Percentiles rank a stretch among this genome's conserved stretches.
Conservation (phyloP, 2,797 vertebrate genomes). For the Pseudocheirus occidentalis region DNA sequence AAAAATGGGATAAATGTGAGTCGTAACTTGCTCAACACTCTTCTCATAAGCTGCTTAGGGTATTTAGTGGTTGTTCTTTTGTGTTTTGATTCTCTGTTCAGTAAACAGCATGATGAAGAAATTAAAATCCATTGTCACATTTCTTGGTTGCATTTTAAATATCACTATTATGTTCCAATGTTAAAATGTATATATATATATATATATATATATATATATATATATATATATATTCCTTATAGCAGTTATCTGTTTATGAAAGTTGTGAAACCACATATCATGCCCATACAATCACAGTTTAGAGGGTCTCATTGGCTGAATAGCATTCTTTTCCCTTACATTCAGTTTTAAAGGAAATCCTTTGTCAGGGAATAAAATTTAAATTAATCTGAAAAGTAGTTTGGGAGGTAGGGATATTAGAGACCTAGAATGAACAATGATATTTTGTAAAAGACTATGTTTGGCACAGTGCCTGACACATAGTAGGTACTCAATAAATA, state of each 20-base stretch:
- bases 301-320: background rate
- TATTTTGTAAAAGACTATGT: background rate
- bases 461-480: background rate
- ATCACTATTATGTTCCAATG: background rate
- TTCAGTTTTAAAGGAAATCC: background rate
- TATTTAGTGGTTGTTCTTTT: background rate
- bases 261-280: background rate
- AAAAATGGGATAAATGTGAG: background rate
- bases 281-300: background rate
- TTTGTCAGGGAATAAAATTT: background rate
- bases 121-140: background rate
- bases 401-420: background rate
- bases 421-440: background rate
- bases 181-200: background rate
- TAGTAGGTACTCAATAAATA: conserved; percentile 15
- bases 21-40: background rate
- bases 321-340: background rate
- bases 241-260: background rate
- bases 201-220: too few species aligned
- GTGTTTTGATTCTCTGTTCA: background rate
- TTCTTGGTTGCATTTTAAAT: background rate
- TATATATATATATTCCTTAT: too few species aligned
- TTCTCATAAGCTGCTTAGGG: background rate
- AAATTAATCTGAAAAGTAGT: background rate
- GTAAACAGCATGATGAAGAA: background rate